phyloP scores from a whole-genome alignment of 2,797 vertebrate genomes.

The Buceros bicornis region DNA sequence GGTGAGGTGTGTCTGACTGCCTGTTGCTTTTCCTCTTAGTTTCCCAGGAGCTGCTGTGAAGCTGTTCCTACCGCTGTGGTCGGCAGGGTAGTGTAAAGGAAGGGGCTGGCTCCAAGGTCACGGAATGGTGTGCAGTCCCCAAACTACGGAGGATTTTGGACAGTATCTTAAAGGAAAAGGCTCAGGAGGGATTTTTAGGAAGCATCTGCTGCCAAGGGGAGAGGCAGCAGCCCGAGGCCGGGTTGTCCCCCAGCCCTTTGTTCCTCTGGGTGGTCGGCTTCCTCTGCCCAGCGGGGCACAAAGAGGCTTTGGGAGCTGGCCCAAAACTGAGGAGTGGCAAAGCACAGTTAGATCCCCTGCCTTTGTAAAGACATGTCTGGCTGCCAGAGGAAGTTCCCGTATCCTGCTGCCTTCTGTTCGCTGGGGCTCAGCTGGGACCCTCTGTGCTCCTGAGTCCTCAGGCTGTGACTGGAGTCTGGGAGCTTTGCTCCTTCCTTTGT shows the following conservation, averaged over 20 bases:
- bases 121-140: not conserved
- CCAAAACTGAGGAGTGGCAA: constrained; percentile 37
- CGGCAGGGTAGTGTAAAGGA: not conserved
- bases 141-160: not conserved
- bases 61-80: not conserved
- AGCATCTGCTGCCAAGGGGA: not conserved
- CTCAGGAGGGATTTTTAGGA: constrained; percentile 21
- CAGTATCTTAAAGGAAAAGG: constrained; percentile 17
- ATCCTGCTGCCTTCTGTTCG: constrained; percentile 52
- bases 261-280: constrained; percentile 58
- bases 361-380: constrained; percentile 22
- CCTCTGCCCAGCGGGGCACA: not conserved
- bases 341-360: constrained; percentile 44
- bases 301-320: constrained; percentile 54
- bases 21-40: not conserved
- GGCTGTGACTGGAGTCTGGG: not conserved
- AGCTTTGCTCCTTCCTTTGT: constrained; percentile 41
- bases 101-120: not conserved
- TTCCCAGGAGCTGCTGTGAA: constrained; percentile 31
- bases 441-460: not conserved
- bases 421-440: constrained; percentile 16
- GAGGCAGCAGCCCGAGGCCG: not conserved
- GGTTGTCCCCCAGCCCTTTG: constrained; percentile 49
- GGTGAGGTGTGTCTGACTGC: not conserved
- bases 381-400: constrained; percentile 67